Conservation (phyloP, 2,113 vertebrate species). For the Oenanthe oenanthe region DNA sequence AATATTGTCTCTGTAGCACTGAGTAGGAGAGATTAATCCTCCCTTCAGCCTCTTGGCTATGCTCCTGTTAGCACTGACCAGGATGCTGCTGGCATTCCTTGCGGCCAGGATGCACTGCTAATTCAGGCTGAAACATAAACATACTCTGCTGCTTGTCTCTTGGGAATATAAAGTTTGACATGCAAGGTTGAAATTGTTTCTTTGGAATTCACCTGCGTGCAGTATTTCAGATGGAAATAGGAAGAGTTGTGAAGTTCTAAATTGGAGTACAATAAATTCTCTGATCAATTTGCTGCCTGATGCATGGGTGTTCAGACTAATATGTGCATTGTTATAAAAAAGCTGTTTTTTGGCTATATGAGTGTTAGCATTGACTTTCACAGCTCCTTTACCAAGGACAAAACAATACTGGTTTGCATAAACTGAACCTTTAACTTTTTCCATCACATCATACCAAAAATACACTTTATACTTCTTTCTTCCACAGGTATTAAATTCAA, state of each 20-base stretch:
- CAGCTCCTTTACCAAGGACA: background rate
- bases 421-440: background rate
- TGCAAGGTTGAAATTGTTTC: background rate
- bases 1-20: background rate
- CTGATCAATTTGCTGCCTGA: background rate
- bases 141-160: background rate
- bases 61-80: background rate
- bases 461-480: background rate
- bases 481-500: background rate
- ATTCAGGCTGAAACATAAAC: background rate
- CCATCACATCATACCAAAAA: background rate
- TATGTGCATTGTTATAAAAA: background rate
- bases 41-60: background rate
- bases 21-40: background rate
- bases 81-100: background rate
- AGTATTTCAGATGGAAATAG: background rate
- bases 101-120: rapidly evolving
- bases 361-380: background rate
- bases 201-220: background rate
- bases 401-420: background rate
- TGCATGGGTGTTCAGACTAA: background rate
- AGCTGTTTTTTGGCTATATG: background rate
- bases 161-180: background rate
- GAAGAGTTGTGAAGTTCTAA: background rate
- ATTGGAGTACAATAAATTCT: background rate